Percentiles rank a stretch among this genome's conserved stretches.
Conservation (phyloP, 2,888 invertebrate species). For the Sesia bembeciformis region DNA sequence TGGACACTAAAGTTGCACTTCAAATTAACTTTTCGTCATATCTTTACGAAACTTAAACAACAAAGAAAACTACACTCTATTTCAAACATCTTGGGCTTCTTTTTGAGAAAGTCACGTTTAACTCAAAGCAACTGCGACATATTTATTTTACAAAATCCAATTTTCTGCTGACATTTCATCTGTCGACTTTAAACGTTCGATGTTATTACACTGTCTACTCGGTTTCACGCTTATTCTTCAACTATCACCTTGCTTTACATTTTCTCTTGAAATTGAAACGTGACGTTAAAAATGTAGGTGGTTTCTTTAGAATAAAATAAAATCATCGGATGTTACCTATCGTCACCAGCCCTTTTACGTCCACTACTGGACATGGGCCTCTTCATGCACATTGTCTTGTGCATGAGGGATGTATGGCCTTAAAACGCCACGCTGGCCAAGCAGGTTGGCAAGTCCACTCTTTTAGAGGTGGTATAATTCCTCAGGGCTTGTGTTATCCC, state of each 20-base stretch:
- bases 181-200: conserved; percentile 69
- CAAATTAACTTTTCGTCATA: conserved; percentile 60
- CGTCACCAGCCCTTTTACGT: no score
- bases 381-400: no score
- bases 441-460: no score
- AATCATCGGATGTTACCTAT: no score
- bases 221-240: conserved; percentile 62
- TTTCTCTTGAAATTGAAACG: conserved; percentile 12
- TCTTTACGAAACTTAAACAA: conserved; percentile 10
- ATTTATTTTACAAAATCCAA: conserved; percentile 74
- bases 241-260: conserved; percentile 31
- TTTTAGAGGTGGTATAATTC: no score
- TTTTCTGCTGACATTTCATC: conserved; percentile 74
- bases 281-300: not conserved
- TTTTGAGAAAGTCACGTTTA: conserved; percentile 21
- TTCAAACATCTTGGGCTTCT: conserved; percentile 10
- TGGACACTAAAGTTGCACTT: conserved; percentile 51
- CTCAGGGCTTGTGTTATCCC: no score
- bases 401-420: no score
- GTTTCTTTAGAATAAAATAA: no score
- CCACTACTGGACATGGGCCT: no score
- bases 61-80: conserved; percentile 22
- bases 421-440: no score
- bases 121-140: conserved; percentile 63
- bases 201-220: conserved; percentile 58